Percentiles rank a stretch among this genome's conserved stretches.
Evolutionary conservation across 2,113 vertebrate genomes (phyloP).

Genomic region (Pseudopipra pipra): DNA sequence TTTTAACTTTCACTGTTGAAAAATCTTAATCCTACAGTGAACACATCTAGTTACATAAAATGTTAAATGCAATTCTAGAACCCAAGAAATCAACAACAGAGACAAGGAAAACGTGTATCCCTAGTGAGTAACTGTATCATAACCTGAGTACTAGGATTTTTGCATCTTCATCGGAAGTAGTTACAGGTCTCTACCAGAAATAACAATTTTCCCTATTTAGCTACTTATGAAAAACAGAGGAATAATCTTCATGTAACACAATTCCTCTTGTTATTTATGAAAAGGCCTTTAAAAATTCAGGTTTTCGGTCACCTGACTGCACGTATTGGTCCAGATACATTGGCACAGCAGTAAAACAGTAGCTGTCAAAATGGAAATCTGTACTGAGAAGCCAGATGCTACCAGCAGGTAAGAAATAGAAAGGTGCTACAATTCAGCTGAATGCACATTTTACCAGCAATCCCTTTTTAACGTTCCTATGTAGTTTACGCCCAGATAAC

Average conservation of each 20-base stretch:
- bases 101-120: neutral
- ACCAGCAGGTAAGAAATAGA: neutral
- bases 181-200: neutral
- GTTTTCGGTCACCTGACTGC: neutral
- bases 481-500: neutral
- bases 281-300: neutral
- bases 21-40: neutral
- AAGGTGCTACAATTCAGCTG: neutral
- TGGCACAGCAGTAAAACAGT: neutral
- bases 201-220: neutral
- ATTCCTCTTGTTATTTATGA: neutral
- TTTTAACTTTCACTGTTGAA: neutral
- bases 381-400: neutral
- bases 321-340: neutral
- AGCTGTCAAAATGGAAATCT: neutral
- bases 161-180: neutral
- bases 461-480: neutral
- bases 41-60: neutral
- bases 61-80: neutral
- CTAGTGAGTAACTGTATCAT: neutral
- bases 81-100: neutral
- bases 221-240: neutral
- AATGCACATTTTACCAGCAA: neutral
- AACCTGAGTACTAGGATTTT: neutral
- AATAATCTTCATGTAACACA: neutral